These are phyloP conservation scores for Drosophila kambysellisi DNA, from an alignment of 2,888 invertebrate genomes.

Conservation along the genomic window DNA sequence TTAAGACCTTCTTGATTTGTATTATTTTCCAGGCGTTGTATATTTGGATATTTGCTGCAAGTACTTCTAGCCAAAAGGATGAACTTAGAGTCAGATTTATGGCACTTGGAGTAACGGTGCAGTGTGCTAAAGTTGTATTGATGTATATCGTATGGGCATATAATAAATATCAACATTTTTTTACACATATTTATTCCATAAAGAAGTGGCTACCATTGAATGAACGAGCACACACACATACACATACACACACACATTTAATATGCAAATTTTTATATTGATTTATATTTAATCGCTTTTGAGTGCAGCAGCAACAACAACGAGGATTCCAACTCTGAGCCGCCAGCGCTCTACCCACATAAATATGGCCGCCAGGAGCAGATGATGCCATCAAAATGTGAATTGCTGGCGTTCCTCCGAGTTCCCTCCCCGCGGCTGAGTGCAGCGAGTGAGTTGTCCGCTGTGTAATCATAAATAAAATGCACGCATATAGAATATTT, in stretches of 20 bases:
- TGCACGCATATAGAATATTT: constrained; percentile 71
- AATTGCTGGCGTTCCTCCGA: constrained; percentile 27
- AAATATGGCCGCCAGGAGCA: constrained; percentile 55
- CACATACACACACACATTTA: constrained; percentile 35
- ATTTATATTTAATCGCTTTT: constrained; percentile 81
- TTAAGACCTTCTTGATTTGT: neutral
- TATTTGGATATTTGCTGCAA: neutral
- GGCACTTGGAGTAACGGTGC: constrained; percentile 1
- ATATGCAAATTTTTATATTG: constrained; percentile 77
- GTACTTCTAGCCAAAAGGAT: neutral
- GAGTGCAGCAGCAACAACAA: constrained; percentile 58
- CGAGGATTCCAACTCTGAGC: constrained; percentile 6
- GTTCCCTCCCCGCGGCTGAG: constrained; percentile 22
- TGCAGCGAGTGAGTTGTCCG: constrained; percentile 62
- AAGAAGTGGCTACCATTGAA: constrained; percentile 48
- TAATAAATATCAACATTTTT: constrained; percentile 43
- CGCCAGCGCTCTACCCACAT: constrained; percentile 40
- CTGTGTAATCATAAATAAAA: constrained; percentile 80
- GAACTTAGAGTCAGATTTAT: constrained; percentile 12
- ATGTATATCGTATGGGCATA: neutral
- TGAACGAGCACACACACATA: constrained; percentile 30
- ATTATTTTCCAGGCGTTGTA: neutral
- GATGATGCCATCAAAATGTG: constrained; percentile 70
- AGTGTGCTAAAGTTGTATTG: constrained; percentile 10
- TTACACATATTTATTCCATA: constrained; percentile 42